Evolutionary conservation across 2,113 vertebrate species (phyloP), one percentile per base, ranked within the genome.

Genomic region (Perca fluviatilis): DNA sequence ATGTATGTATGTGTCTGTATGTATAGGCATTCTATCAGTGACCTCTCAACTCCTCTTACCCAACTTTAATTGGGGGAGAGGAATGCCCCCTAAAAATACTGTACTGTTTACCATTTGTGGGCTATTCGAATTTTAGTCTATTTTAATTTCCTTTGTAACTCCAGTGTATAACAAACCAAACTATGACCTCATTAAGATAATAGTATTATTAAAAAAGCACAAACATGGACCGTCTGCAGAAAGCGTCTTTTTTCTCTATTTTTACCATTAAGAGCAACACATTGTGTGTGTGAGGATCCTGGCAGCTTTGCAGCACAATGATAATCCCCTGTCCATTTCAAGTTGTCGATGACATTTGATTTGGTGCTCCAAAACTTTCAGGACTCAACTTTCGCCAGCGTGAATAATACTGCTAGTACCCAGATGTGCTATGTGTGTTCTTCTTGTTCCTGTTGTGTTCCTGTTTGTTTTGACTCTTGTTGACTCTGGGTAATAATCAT

Each of bases 21-120:
- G 94, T 94, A 98, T 98, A 99, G 98, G 98, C 97, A 99, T 98
- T 98, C 97, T 99, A 98, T 97, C 98, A 97, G 97, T 99, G 97
- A 98, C 96, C 95, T 96, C 94, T 96, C 89, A 92, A 91, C 88
- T 92, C 94, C 92, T 94, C 91, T 87, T 89, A 79, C 93, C 94
- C 89, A 85, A 83, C 90, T 95, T 95, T 95, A 92, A 91, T 91
- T 93, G 88, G 92, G 91, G 90, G 92, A 89, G 92, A 93, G 92
- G 93, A 89, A 93, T 23, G 91, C 89, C 93, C 93, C 92, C 91
- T 93, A 89, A 95, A 93, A 95, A 97, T 97, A 97, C 97, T 98
- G 98, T 98, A 97, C 97, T 93, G 93, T 95, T 95, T 95, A 97
- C 97, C 96, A 96, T 95, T 96, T 97, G 97, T 95, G 93, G 94